Base-by-base conservation (phyloP, 2,797 vertebrate genomes). In the Bufotes viridis region DNA sequence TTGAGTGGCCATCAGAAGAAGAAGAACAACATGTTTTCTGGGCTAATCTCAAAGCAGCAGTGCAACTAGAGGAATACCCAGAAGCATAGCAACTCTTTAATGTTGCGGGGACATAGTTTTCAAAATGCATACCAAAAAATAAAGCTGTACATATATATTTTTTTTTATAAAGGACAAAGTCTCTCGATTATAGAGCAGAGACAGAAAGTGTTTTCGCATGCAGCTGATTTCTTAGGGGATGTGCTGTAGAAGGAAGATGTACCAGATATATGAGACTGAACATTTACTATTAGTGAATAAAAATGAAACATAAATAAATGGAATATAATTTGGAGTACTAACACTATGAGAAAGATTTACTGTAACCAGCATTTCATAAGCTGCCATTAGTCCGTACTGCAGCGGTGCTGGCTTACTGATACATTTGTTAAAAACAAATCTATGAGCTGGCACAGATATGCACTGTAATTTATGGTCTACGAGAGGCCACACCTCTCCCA, bases 1-100 rank as follows among this genome's bases (percentile, higher is more conserved):
- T 97, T 79, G 95, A 96, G 90, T 96, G 96, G 96, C 95, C 96
- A 24, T 1, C 8, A 0, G 94, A 91, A 0, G 94, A 96, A 70
- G 91, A 92, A 2, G 91, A 92, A 80, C 93, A 91, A 87, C 24
- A 87, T 0, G 20, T 91, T 0, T 97, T 97, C 85, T 97, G 96
- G 96, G 75, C 85, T 78, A 96, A 94, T 63, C 88, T 97, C 84
- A 95, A 93, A 91, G 60, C 0, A 3, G 95, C 93, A 7, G 88
- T 96, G 69, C 94, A 92, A 42, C 91, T 88, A 69, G 76, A 89
- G 34, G 72, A 63, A 26, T 70, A 81, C 63, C 58, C 3, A 9
- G 14, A 76, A 18, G 17, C 17, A 76, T 75, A 55, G 51, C 15
- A 63, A 72, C 20, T 57, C 11, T 0, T 15, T 76, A 58, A 76